phyloP scores from a whole-genome alignment of 2,888 invertebrate species.

The Dynastes tityus region DNA sequence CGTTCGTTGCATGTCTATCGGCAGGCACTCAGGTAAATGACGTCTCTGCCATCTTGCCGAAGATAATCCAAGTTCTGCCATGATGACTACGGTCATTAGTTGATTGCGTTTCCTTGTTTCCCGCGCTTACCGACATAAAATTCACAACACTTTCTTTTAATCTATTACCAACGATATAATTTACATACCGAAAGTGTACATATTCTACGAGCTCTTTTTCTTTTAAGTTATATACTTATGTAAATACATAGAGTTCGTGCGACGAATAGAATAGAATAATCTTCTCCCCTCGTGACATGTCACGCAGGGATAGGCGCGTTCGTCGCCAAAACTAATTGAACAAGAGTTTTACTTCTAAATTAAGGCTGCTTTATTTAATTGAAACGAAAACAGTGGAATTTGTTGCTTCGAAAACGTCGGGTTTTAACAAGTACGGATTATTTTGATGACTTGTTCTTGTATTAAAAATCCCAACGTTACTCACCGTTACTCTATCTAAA shows the following conservation, averaged over 20 bases:
- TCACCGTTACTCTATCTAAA: no score
- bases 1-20: constrained; percentile 66
- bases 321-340: constrained; percentile 36
- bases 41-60: constrained; percentile 63
- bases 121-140: constrained; percentile 44
- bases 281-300: constrained; percentile 41
- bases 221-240: not conserved
- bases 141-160: constrained; percentile 47
- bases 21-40: constrained; percentile 67
- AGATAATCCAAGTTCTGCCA: constrained; percentile 58
- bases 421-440: not conserved
- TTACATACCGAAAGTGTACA: constrained; percentile 42
- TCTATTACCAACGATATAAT: constrained; percentile 46
- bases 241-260: constrained; percentile 1
- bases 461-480: no score
- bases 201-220: constrained; percentile 11
- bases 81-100: constrained; percentile 59
- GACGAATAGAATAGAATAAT: constrained; percentile 20
- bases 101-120: constrained; percentile 57
- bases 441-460: not conserved
- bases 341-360: constrained; percentile 32
- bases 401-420: not conserved
- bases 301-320: constrained; percentile 38
- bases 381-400: constrained; percentile 5
- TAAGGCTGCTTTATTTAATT: constrained; percentile 28